Evolutionary conservation across 2,888 invertebrate genomes (phyloP).

Genomic region (Lepidocyrtinus sp.): DNA sequence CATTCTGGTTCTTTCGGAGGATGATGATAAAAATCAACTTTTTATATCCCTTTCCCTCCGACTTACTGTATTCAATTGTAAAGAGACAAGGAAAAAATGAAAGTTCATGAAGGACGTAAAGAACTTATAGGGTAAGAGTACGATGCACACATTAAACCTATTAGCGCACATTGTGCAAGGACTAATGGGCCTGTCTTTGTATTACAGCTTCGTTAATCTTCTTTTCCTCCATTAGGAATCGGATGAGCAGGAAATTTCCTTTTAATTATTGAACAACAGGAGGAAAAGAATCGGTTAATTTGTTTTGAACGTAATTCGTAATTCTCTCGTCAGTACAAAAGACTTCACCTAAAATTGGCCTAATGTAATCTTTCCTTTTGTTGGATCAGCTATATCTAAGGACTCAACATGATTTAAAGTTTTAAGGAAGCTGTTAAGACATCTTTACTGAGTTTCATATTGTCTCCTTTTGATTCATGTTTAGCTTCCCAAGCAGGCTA

Average conservation of each 20-base stretch:
- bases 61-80: background rate
- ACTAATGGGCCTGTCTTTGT: background rate
- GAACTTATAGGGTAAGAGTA: background rate
- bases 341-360: background rate
- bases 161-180: background rate
- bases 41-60: background rate
- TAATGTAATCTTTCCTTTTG: too few species aligned
- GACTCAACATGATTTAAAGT: too few species aligned
- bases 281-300: constrained; percentile 4
- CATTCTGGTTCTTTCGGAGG: background rate
- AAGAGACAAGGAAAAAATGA: constrained; percentile 9
- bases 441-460: too few species aligned
- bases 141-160: constrained; percentile 5
- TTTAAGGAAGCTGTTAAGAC: too few species aligned
- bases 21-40: constrained; percentile 1
- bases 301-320: background rate
- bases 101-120: constrained; percentile 21
- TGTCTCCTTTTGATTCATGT: too few species aligned
- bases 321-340: too few species aligned
- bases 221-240: constrained; percentile 11
- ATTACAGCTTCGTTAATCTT: background rate
- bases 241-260: constrained; percentile 2
- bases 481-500: too few species aligned
- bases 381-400: too few species aligned
- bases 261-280: constrained; percentile 2